phyloP scores from a whole-genome alignment of 1,140 invertebrate genomes.

The Drosophila nigromelanica region DNA sequence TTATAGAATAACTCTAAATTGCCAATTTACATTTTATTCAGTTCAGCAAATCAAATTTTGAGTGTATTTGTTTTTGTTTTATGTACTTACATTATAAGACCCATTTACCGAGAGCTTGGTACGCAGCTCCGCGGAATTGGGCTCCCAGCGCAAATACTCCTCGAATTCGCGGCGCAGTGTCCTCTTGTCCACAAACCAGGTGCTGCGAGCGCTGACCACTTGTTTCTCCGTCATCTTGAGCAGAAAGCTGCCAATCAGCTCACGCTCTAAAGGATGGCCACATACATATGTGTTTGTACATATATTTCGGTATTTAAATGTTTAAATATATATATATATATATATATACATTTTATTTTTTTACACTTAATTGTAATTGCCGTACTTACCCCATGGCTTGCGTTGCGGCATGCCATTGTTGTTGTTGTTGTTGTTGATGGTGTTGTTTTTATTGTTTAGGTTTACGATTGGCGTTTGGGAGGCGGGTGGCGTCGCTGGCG shows the following conservation, averaged over 20 bases:
- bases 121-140: slow-evolving; percentile 40
- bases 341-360: too few species aligned
- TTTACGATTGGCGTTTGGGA: slow-evolving; percentile 1
- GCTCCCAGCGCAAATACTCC: slow-evolving; percentile 5
- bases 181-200: slow-evolving; percentile 62
- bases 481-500: slow-evolving; percentile 48
- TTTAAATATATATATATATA: too few species aligned
- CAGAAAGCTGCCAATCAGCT: slow-evolving; percentile 67
- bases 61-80: too few species aligned
- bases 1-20: too few species aligned
- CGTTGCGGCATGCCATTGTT: slow-evolving; percentile 9
- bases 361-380: neutral
- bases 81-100: slow-evolving; percentile 54
- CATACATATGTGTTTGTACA: too few species aligned
- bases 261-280: slow-evolving; percentile 49
- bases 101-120: slow-evolving; percentile 40
- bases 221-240: slow-evolving; percentile 56
- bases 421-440: slow-evolving; percentile 8
- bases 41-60: neutral
- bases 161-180: slow-evolving; percentile 46
- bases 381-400: slow-evolving; percentile 60
- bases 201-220: slow-evolving; percentile 45
- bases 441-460: slow-evolving; percentile 11
- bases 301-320: neutral
- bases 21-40: neutral